phyloP scores from a whole-genome alignment of 2,797 vertebrate genomes.

The Scolopax bukidnonensis region DNA sequence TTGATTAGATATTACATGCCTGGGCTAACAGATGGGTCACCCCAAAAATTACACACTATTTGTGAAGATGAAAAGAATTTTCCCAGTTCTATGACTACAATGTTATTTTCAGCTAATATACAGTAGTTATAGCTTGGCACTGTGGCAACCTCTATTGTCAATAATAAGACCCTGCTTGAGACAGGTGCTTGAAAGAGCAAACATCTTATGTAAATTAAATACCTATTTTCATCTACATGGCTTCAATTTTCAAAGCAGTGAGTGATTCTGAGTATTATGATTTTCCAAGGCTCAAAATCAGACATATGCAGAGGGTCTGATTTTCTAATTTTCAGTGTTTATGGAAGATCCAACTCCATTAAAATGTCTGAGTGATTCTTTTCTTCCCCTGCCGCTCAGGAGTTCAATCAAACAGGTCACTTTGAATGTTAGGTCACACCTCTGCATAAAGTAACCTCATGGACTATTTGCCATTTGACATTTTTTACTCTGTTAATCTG shows the following conservation, averaged over 20 bases:
- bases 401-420: constrained; percentile 23
- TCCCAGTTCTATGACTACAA: constrained; percentile 18
- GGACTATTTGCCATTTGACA: background rate
- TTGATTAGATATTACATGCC: background rate
- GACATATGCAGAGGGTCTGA: background rate
- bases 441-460: background rate
- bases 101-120: constrained; percentile 35
- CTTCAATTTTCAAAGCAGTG: constrained; percentile 7
- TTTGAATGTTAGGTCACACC: background rate
- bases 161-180: constrained; percentile 25
- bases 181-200: constrained; percentile 43
- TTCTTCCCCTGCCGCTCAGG: background rate
- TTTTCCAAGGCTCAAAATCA: background rate
- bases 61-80: constrained; percentile 51
- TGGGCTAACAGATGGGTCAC: constrained; percentile 50
- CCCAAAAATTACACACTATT: constrained; percentile 61
- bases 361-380: background rate
- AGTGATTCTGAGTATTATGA: background rate
- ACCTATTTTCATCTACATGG: constrained; percentile 5
- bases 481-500: background rate
- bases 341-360: background rate
- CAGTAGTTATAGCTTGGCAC: constrained; percentile 14
- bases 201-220: constrained; percentile 23
- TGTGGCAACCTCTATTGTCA: background rate
- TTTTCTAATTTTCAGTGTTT: constrained; percentile 28